Evolutionary conservation across 1,140 invertebrate species (phyloP), one percentile per base, ranked within the genome.

Genomic region (Theocolax elegans): DNA sequence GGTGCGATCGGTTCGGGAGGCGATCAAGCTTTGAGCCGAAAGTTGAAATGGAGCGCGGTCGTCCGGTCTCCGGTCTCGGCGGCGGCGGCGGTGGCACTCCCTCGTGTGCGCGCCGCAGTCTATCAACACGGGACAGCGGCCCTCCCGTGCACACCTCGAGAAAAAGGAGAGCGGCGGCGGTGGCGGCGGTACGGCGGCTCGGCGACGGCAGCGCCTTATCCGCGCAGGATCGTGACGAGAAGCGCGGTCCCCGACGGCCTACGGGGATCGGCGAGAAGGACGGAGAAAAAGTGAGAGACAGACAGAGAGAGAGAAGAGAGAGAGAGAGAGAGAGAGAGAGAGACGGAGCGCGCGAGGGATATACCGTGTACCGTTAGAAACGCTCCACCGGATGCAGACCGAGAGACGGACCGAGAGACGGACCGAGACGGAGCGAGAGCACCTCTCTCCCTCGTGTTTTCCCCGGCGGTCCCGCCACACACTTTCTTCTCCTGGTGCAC

Each of bases 341-440:
- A 17, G 46, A 38, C 19, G 40, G 29, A 44, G 35, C 9, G 9
- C 17, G 4, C 31, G 31, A 21, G 23, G 31, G 12, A 44, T 56
- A 29, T 35, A n/a, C 31, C 49, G 25, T 40, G 66, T 68, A 68
- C 66, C 66, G 66, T 68, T 68, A 68, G 66, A 68, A 60, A 42
- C 60, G 38, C 53, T 53, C 66, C 66, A 60, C 66, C 56, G 66
- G 65, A 67, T 58, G 53, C 53, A 27, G 17, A n/a, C n/a, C 21
- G 40, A 40, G 54, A 58, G 31, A 21, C 29, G 13, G 29, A 54
- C 27, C 3, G 51, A 54, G 29, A 35, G 9, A 6, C 29, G 6
- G 4, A 31, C 17, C 4, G 46, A 7, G 21, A 3, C 23, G 46
- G 29, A 31, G 19, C 54, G 17, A 21, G 40, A 1, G 15, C 13